Evolutionary conservation across 1,140 invertebrate species (phyloP).

Genomic region (Trachelipus rathkii): DNA sequence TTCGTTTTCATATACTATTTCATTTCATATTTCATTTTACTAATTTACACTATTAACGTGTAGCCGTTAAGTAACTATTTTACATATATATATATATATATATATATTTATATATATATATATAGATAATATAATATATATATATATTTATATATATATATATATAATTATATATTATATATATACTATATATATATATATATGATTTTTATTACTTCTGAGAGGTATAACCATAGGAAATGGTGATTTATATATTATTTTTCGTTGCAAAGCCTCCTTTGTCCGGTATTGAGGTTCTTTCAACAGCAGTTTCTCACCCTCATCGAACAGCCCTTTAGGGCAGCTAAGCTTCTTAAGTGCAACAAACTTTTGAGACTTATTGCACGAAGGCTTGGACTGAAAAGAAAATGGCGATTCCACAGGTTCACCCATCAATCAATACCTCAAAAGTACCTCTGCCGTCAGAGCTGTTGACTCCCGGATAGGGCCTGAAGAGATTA

Average conservation of each 20-base stretch:
- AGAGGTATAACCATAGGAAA: neutral
- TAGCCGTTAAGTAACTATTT: no score
- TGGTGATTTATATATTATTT: constrained; percentile 11
- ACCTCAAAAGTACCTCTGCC: constrained; percentile 37
- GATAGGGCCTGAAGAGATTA: constrained; percentile 43
- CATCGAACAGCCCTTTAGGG: constrained; percentile 18
- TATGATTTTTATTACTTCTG: no score
- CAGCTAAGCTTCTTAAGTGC: constrained; percentile 44
- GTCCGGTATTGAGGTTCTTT: neutral
- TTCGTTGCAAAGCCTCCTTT: neutral
- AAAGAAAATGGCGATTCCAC: constrained; percentile 30
- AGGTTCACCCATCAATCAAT: constrained; percentile 21
- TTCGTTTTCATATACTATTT: no score
- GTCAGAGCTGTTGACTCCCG: constrained; percentile 44
- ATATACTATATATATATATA: no score
- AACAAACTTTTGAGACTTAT: constrained; percentile 44
- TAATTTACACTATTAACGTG: no score
- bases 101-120: constrained; percentile 20
- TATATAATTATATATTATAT: neutral
- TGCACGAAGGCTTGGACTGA: constrained; percentile 34
- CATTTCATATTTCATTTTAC: no score
- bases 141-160: constrained; percentile 31
- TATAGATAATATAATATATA: constrained; percentile 18
- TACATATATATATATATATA: constrained; percentile 12
- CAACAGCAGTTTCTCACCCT: constrained; percentile 32